Base-by-base conservation (phyloP, 92 coral and sea anemone genomes). In the Muricea muricata region DNA sequence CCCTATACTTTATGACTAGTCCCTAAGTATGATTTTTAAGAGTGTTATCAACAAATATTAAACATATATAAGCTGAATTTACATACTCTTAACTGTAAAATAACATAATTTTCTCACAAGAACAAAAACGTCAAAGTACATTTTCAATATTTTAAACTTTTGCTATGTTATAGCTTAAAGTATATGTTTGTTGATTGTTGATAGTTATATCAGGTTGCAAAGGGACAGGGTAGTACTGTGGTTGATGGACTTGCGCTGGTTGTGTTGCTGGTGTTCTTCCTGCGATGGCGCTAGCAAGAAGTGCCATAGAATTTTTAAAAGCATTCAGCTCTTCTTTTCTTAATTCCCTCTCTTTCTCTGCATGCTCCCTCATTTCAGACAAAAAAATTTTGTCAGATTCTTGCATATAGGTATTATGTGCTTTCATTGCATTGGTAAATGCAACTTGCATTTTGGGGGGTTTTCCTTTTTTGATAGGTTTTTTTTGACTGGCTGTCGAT, bases 231-330 rank as follows among this genome's bases (percentile, higher is more conserved):
- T 65, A 29, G 18, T 11, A 29, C 11, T 35, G 42, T 29, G 72
- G 72, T 65, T 65, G 72, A 30, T n/a, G 1, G 12, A 37, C 26
- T 34, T 11, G 56, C 15, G 21, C 56, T 69, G 75, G 25, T 69
- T 31, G 25, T 69, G 75, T 34, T 18, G 12, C 26, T 32, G 46
- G 29, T 70, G 76, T 23, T 70, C 46, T 69, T 30, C 80, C 87
- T 39, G 87, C 87, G 48, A 82, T 40, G 28, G 87, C 87, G 47
- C 39, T 69, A 1, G 80, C 80, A 45, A 70, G 80, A 75, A 83
- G 63, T 45, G 46, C 80, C 63, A 83, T 70, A 18, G 87, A 30
- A 83, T 26, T 72, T 0, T 79, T 83, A 14, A 54, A 82, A 10
- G 80, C 78, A 29, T 33, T 55, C 50, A 73, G 76, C 76, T 82